Percentiles rank a stretch among this genome's conserved stretches.
Evolutionary conservation across 2,888 invertebrate species (phyloP).

Genomic region (Sphecodes monilicornis): DNA sequence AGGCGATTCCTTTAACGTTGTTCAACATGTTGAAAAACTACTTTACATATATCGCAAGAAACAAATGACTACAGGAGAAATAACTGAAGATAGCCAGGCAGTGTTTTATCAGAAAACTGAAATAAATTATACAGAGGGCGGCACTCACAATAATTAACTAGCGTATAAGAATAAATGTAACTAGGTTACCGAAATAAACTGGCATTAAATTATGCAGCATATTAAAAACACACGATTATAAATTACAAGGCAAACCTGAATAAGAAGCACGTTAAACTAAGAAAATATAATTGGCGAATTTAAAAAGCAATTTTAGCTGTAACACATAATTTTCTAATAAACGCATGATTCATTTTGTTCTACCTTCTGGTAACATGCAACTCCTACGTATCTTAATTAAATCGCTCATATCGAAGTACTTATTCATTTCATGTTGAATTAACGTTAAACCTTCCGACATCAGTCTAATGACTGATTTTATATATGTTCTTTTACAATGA

Average conservation of each 20-base stretch:
- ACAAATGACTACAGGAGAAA: not conserved
- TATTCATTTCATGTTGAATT: not conserved
- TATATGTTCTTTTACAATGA: not conserved
- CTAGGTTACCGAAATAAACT: not conserved
- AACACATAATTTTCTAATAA: not conserved
- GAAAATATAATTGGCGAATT: not conserved
- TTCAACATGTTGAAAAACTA: not conserved
- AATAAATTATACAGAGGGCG: slow-evolving; percentile 18
- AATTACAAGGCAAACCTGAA: not conserved
- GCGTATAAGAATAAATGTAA: not conserved
- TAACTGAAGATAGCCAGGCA: not conserved
- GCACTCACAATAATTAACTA: not conserved
- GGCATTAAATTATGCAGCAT: not conserved
- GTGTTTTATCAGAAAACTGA: slow-evolving; percentile 17
- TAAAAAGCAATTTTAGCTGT: not conserved
- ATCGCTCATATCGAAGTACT: not conserved
- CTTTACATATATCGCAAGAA: not conserved
- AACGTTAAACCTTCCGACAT: not conserved
- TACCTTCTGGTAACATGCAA: not conserved
- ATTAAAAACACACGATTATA: not conserved
- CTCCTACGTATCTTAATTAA: not conserved
- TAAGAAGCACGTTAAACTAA: not conserved
- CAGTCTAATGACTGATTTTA: not conserved
- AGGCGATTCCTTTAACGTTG: not conserved
- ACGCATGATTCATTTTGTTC: not conserved